phyloP scores from a whole-genome alignment of 1,140 invertebrate genomes.

The Nephotettix cincticeps region DNA sequence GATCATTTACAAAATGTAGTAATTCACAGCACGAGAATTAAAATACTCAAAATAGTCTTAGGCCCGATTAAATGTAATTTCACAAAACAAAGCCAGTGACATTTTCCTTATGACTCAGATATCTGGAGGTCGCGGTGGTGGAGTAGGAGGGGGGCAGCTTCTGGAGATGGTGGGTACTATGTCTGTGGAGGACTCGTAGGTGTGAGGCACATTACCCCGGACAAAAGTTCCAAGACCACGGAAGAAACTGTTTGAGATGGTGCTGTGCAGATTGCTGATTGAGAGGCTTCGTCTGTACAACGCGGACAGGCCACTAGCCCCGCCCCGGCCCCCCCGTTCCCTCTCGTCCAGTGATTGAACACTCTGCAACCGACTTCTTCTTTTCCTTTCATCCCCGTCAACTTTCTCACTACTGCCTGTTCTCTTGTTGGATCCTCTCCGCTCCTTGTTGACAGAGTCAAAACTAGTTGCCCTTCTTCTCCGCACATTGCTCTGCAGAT shows the following conservation, averaged over 20 bases:
- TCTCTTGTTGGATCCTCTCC: neutral
- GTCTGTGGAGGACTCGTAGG: neutral
- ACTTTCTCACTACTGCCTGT: neutral
- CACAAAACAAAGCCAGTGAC: neutral
- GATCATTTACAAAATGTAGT: conserved; percentile 15
- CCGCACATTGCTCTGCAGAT: neutral
- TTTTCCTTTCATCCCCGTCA: neutral
- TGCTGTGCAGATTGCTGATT: conserved; percentile 10
- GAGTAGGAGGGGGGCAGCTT: conserved; percentile 3
- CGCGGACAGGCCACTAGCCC: neutral
- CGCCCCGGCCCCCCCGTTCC: neutral
- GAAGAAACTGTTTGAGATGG: neutral
- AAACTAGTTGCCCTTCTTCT: neutral
- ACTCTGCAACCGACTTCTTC: neutral
- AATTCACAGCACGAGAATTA: conserved; percentile 8
- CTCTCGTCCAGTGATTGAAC: conserved; percentile 23
- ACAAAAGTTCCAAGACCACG: conserved; percentile 13
- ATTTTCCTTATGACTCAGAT: conserved; percentile 5
- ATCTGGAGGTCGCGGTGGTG: conserved; percentile 22
- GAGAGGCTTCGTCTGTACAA: conserved; percentile 21
- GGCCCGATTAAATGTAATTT: neutral
- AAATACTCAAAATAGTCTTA: neutral
- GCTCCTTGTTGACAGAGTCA: neutral
- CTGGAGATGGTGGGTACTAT: conserved; percentile 20
- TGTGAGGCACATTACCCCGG: conserved; percentile 1